Evolutionary conservation across 1,140 invertebrate genomes (phyloP).

Genomic region (Scaptomyza montana): DNA sequence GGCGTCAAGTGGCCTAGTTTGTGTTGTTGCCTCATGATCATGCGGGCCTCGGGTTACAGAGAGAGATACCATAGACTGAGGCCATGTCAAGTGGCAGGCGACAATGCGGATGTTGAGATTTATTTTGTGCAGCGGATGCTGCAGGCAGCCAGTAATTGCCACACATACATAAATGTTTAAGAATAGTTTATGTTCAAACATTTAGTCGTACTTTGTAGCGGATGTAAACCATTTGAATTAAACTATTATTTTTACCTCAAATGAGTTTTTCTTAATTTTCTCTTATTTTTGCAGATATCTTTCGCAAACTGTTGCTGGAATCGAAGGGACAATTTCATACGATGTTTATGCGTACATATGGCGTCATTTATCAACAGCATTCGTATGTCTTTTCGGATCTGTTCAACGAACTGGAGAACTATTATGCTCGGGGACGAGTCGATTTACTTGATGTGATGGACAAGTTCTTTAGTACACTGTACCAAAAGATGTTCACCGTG

Average conservation of each 20-base stretch:
- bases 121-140: conserved; percentile 60
- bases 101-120: conserved; percentile 72
- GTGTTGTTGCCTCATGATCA: conserved; percentile 28
- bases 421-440: conserved; percentile 92
- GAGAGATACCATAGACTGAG: background rate
- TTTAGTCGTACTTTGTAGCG: conserved; percentile 29
- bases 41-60: conserved; percentile 59
- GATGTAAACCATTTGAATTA: conserved; percentile 57
- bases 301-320: conserved; percentile 91
- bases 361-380: conserved; percentile 97
- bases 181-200: conserved; percentile 50
- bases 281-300: conserved; percentile 88
- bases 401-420: conserved; percentile 95
- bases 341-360: conserved; percentile 98
- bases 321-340: conserved; percentile 94
- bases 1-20: conserved; percentile 61
- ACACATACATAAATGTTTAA: conserved; percentile 51
- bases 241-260: background rate
- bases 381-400: conserved; percentile 95
- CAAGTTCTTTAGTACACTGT: conserved; percentile 95
- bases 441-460: conserved; percentile 95
- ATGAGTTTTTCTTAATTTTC: conserved; percentile 34
- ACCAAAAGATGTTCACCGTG: conserved; percentile 98
- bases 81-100: conserved; percentile 59
- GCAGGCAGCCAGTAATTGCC: conserved; percentile 20